A percentile compares a stretch with the other conserved stretches of the same genome.
Evolutionary conservation across 37 sponge, comb jelly and placozoan genomes (phyloP).

Genomic region (Beroe forskalii): DNA sequence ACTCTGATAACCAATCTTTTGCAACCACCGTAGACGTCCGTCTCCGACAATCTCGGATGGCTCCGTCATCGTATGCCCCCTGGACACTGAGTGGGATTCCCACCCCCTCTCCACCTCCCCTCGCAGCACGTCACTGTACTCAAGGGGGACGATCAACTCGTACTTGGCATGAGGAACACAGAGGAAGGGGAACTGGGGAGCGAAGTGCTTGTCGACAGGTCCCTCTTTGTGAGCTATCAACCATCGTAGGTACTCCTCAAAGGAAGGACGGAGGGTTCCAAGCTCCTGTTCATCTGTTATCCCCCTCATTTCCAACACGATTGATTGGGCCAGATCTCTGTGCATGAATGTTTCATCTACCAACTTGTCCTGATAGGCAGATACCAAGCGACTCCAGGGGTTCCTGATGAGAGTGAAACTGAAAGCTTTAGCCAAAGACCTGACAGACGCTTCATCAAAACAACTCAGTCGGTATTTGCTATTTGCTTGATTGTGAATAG

Average conservation of each 20-base stretch:
- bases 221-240: not conserved
- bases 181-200: not conserved
- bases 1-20: not conserved
- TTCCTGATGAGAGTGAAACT: slow-evolving; percentile 10
- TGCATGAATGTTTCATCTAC: not conserved
- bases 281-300: not conserved
- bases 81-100: not conserved
- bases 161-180: not conserved
- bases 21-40: not conserved
- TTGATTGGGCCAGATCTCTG: not conserved
- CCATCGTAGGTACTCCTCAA: slow-evolving; percentile 29
- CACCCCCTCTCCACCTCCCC: not conserved
- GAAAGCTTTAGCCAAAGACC: no score
- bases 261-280: not conserved
- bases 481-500: no score
- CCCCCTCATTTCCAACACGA: not conserved
- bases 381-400: slow-evolving; percentile 35
- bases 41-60: not conserved
- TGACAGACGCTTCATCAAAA: no score
- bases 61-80: slow-evolving; percentile 14
- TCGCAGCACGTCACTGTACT: not conserved
- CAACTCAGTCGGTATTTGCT: no score
- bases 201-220: not conserved
- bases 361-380: slow-evolving; percentile 6
- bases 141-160: not conserved